Percentiles rank a stretch among this genome's conserved stretches.
phyloP scores from a whole-genome alignment of 1,140 invertebrate species.

The Dolichoris vasculosae region DNA sequence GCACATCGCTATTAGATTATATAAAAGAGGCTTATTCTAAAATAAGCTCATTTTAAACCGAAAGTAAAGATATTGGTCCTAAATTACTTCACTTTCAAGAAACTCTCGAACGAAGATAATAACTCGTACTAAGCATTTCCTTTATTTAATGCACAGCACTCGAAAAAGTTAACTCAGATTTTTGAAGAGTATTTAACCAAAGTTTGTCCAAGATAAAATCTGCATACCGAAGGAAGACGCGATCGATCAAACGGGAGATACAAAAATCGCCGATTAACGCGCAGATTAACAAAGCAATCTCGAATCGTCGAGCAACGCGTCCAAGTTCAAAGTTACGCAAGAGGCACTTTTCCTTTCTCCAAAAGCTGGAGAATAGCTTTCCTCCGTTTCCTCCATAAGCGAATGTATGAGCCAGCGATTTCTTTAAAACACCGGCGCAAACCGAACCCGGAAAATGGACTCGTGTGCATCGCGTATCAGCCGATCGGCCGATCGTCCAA shows the following conservation, averaged over 20 bases:
- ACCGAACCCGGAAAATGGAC: background rate
- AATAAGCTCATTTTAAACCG: background rate
- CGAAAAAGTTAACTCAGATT: background rate
- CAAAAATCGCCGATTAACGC: background rate
- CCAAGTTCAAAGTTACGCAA: background rate
- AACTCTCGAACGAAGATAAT: background rate
- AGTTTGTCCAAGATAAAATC: background rate
- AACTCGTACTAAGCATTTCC: background rate
- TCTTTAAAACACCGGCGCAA: background rate
- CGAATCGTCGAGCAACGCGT: background rate
- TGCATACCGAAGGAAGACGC: background rate
- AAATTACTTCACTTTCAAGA: background rate
- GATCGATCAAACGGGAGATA: background rate
- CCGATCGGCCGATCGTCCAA: background rate
- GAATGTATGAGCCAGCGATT: background rate
- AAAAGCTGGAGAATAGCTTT: background rate
- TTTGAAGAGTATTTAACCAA: background rate
- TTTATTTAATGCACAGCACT: background rate
- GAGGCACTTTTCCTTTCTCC: background rate
- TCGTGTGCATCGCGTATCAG: background rate
- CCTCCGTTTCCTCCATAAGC: no score
- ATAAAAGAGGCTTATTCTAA: background rate
- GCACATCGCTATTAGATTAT: background rate
- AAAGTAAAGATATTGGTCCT: background rate
- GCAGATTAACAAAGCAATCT: background rate